These are phyloP conservation scores for Melopsittacus undulatus DNA, from an alignment of 2,797 vertebrate species.

Conservation along the genomic window DNA sequence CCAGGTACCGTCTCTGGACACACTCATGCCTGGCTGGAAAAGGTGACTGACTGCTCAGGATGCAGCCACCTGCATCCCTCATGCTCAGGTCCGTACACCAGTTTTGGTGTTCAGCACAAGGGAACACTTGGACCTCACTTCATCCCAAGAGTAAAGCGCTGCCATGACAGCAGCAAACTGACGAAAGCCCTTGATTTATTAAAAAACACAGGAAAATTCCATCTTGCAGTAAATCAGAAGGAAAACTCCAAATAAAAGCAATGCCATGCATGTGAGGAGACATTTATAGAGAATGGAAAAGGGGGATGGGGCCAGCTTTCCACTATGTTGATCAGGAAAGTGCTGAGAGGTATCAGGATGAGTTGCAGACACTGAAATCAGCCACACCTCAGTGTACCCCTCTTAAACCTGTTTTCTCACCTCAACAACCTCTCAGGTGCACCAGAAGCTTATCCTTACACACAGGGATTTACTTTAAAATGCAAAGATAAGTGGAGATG, in stretches of 20 bases:
- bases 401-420: not conserved
- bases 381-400: not conserved
- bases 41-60: not conserved
- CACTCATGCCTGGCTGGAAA: not conserved
- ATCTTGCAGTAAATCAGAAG: not conserved
- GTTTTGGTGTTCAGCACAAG: not conserved
- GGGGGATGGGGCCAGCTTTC: not conserved
- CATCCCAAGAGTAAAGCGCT: not conserved
- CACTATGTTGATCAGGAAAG: not conserved
- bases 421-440: not conserved
- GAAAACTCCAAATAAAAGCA: not conserved
- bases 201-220: not conserved
- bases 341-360: not conserved
- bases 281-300: not conserved
- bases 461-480: not conserved
- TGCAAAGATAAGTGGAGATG: not conserved
- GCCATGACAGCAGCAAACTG: not conserved
- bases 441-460: not conserved
- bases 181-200: not conserved
- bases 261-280: not conserved
- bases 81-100: not conserved
- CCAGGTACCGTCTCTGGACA: not conserved
- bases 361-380: not conserved
- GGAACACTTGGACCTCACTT: not conserved
- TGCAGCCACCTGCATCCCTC: not conserved